These are phyloP conservation scores for Eidolon dupreanum DNA, from an alignment of 2,797 vertebrate genomes.

Conservation along the genomic window DNA sequence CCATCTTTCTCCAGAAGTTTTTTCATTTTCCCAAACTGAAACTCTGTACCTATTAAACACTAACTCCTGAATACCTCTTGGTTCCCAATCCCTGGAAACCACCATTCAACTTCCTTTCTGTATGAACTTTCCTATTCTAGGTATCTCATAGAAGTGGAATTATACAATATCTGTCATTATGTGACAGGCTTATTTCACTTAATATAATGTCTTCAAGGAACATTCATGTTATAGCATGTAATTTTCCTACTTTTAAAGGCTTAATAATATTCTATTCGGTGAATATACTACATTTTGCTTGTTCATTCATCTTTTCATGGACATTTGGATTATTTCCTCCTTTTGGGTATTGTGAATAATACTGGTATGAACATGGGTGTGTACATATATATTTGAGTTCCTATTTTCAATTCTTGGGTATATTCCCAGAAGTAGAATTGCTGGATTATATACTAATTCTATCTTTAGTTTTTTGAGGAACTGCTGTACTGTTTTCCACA, in stretches of 20 bases:
- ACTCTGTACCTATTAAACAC: not conserved
- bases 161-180: not conserved
- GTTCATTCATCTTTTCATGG: not conserved
- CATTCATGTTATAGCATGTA: not conserved
- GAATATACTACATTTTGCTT: not conserved
- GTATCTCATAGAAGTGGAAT: not conserved
- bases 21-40: not conserved
- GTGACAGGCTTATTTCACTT: not conserved
- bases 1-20: not conserved
- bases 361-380: not conserved
- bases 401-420: not conserved
- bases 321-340: not conserved
- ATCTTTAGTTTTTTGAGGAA: not conserved
- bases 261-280: not conserved
- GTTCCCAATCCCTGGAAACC: not conserved
- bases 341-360: conserved; percentile 28
- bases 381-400: not conserved
- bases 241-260: not conserved
- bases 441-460: not conserved
- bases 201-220: not conserved
- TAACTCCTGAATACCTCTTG: not conserved
- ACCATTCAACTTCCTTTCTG: not conserved
- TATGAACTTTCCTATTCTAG: not conserved
- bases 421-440: not conserved
- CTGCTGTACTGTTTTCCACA: not conserved